Conservation (phyloP, 2,888 invertebrate genomes). For the Nemapogon koenigi region DNA sequence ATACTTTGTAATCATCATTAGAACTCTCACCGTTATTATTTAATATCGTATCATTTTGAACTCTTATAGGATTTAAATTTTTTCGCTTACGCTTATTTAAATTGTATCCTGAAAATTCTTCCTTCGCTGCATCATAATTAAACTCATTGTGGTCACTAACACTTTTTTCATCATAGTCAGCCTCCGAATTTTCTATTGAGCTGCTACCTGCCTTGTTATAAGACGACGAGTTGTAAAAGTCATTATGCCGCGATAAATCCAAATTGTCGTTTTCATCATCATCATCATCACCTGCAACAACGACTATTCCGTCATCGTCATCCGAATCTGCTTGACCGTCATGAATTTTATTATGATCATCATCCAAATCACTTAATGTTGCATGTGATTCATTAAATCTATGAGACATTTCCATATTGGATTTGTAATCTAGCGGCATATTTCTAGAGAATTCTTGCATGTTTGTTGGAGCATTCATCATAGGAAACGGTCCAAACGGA, state of each 20-base stretch:
- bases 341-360: slow-evolving; percentile 55
- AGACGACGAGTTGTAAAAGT: slow-evolving; percentile 38
- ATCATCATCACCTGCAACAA: slow-evolving; percentile 80
- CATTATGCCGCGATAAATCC: slow-evolving; percentile 27
- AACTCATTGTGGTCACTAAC: slow-evolving; percentile 44
- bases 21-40: slow-evolving; percentile 25
- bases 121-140: slow-evolving; percentile 42
- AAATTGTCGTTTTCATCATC: slow-evolving; percentile 70
- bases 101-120: slow-evolving; percentile 56
- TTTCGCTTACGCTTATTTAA: slow-evolving; percentile 86
- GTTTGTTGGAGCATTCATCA: slow-evolving; percentile 74
- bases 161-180: slow-evolving; percentile 51
- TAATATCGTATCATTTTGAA: slow-evolving; percentile 47
- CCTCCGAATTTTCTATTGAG: slow-evolving; percentile 49
- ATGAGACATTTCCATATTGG: slow-evolving; percentile 40
- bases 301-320: slow-evolving; percentile 79
- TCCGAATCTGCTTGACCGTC: slow-evolving; percentile 72
- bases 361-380: slow-evolving; percentile 36
- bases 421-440: slow-evolving; percentile 58
- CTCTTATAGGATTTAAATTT: slow-evolving; percentile 85
- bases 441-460: slow-evolving; percentile 63
- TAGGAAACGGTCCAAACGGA: slow-evolving; percentile 80
- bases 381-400: slow-evolving; percentile 39
- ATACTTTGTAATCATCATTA: slow-evolving; percentile 30
- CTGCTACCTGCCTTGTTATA: slow-evolving; percentile 40